Conservation (phyloP, 1,140 invertebrate species). For the Magallana ariakensis region DNA sequence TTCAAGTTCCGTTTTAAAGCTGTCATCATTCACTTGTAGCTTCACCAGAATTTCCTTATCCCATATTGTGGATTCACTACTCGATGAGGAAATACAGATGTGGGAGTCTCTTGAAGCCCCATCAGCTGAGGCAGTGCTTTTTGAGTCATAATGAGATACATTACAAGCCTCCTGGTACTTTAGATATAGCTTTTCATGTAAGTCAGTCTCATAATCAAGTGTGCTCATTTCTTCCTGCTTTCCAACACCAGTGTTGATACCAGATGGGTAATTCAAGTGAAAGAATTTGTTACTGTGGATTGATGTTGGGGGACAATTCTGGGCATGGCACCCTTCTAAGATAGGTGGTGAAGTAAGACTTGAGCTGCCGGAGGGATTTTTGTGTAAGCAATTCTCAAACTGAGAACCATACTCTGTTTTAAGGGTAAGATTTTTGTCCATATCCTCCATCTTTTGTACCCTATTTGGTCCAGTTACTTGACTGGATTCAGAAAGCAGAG, state of each 20-base stretch:
- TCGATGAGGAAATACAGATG: not conserved
- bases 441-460: not conserved
- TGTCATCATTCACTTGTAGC: not conserved
- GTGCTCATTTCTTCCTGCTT: no score
- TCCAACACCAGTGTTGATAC: no score
- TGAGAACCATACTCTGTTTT: not conserved
- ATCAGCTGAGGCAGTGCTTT: not conserved
- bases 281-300: not conserved
- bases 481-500: not conserved
- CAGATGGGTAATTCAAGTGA: no score
- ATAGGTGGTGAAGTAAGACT: not conserved
- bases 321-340: not conserved
- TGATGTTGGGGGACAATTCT: not conserved
- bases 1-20: not conserved
- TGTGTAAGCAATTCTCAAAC: not conserved
- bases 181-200: not conserved
- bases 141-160: not conserved
- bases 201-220: not conserved
- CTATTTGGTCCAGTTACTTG: no score
- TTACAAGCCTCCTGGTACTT: not conserved
- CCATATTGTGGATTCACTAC: not conserved
- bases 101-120: not conserved
- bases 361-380: not conserved
- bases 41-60: constrained; percentile 8
- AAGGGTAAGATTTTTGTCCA: not conserved